Evolutionary conservation across 2,113 vertebrate genomes (phyloP).

Genomic region (Cricetomys ansorgei): DNA sequence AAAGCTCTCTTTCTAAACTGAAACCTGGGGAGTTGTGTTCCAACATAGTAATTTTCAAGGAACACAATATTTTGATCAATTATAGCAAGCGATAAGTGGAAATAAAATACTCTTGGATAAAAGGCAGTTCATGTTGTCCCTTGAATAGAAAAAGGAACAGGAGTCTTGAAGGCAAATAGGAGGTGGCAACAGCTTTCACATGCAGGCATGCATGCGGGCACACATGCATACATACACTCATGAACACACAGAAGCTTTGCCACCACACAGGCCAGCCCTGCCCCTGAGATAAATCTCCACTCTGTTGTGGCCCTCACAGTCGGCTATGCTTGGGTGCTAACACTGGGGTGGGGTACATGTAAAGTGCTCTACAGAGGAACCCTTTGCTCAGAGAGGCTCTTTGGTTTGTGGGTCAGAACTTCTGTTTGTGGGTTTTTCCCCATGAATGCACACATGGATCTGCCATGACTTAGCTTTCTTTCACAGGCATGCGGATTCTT

Average conservation of each 20-base stretch:
- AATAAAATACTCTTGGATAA: background rate
- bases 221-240: background rate
- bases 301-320: background rate
- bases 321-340: background rate
- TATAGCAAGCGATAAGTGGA: background rate
- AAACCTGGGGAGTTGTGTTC: background rate
- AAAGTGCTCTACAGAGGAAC: accelerated
- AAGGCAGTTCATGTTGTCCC: accelerated
- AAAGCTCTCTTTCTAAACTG: background rate
- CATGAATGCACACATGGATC: accelerated
- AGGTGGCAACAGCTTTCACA: background rate
- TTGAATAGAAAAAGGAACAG: background rate
- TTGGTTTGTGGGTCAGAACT: too few relatives aligned
- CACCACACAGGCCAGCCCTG: accelerated
- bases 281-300: background rate
- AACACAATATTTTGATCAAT: background rate
- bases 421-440: background rate
- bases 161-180: background rate
- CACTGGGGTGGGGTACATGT: too few relatives aligned
- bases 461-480: background rate
- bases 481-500: background rate
- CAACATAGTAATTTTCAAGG: background rate
- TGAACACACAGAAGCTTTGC: background rate
- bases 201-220: background rate
- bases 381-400: background rate